Base-by-base conservation (phyloP, 1,140 invertebrate genomes). In the Agrypnia vestita region DNA sequence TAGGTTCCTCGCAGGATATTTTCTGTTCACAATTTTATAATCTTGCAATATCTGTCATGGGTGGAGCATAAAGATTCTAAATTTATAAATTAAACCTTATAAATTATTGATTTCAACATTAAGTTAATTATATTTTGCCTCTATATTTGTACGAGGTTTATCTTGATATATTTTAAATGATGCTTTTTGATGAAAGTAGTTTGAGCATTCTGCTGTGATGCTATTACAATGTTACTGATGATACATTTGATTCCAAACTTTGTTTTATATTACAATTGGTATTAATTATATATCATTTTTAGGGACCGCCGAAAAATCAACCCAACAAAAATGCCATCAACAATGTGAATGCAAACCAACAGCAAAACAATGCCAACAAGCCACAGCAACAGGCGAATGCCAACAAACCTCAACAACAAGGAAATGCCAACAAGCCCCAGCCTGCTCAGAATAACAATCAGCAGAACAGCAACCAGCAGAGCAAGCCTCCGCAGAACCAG, bases 331-430 rank as follows among this genome's bases (percentile, higher is more conserved):
- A 80, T 19, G 84, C 25, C 10, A 62, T 21, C 61, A 12, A 10
- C 6, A 62, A 43, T 43, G 61, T 19, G 4, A 62, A 62, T 25
- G 4, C 12, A 35, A 15, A 9, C 4, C 61, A 62, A 21, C 76
- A 69, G 46, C 80, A 81, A 71, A 15, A 51, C 43, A 35, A 61
- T 73, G 17, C 82, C 75, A 62, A 21, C 75, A 13, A 86, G 10
- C 53, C 56, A 3, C 74, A 85, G 43, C 61, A 71, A 53, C 84
- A 85, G 13, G 82, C 84, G 10, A 69, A 56, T 44, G 46, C 47
- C 61, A 69, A 19, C 47, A 71, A 80, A 19, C 21, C 78, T 25
- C 67, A 71, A 25, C 61, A 64, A 19, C 61, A 64, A 44, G 21
- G 11, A 25, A 9, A 35, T 35, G 25, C 25, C 25, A 35, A 19